phyloP scores from a whole-genome alignment of 2,113 vertebrate genomes.

The Anser brachyrhynchus region DNA sequence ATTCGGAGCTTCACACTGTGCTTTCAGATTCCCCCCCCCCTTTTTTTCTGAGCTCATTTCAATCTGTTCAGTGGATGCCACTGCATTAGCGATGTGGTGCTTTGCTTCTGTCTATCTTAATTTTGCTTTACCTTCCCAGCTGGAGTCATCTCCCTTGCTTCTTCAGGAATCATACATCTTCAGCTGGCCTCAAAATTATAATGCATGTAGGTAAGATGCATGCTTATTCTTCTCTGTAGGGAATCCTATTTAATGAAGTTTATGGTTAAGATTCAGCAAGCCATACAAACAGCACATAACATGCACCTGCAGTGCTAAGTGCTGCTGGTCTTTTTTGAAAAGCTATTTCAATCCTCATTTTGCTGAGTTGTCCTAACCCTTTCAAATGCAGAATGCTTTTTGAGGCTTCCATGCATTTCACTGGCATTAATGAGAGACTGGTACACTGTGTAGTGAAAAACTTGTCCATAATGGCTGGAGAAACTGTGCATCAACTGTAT shows the following conservation, averaged over 20 bases:
- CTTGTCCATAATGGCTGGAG: neutral
- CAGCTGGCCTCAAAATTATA: neutral
- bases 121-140: conserved; percentile 18
- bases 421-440: neutral
- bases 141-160: neutral
- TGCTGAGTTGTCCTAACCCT: neutral
- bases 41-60: conserved; percentile 4
- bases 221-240: neutral
- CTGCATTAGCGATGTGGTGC: neutral
- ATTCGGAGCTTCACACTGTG: neutral
- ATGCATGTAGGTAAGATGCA: neutral
- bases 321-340: neutral
- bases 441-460: neutral
- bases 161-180: neutral
- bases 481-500: neutral
- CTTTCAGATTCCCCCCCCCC: neutral
- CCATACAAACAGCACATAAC: neutral
- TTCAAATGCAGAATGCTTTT: neutral
- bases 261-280: conserved; percentile 2
- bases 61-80: neutral
- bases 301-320: neutral
- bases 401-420: neutral
- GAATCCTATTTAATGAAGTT: neutral
- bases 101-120: neutral
- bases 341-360: neutral